Evolutionary conservation across 2,113 vertebrate genomes (phyloP).

Genomic region (Aphyosemion australe): DNA sequence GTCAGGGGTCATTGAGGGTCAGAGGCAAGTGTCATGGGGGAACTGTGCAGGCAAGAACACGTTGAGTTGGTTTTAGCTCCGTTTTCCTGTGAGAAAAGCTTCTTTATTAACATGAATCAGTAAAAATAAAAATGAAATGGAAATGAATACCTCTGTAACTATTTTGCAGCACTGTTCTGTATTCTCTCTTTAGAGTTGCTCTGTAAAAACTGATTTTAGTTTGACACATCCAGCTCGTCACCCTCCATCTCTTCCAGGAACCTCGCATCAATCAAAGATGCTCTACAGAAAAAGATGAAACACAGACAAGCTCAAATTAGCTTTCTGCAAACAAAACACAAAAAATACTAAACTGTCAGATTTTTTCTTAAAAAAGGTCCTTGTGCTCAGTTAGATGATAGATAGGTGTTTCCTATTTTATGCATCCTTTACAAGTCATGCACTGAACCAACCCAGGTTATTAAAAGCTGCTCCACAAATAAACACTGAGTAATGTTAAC

Average conservation of each 20-base stretch:
- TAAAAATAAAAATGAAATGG: too few relatives aligned
- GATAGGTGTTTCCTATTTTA: too few relatives aligned
- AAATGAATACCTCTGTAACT: too few relatives aligned
- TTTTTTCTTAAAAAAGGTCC: background rate
- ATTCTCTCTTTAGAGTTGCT: too few relatives aligned
- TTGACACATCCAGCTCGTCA: too few relatives aligned
- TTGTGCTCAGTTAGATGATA: background rate
- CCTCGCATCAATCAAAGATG: too few relatives aligned
- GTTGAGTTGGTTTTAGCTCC: background rate
- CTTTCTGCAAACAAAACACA: background rate
- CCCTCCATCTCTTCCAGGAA: too few relatives aligned
- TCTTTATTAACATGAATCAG: too few relatives aligned
- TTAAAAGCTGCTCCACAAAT: background rate
- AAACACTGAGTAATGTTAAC: background rate
- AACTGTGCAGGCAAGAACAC: background rate
- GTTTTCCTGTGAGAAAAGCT: background rate
- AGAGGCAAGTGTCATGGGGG: slow-evolving; percentile 21
- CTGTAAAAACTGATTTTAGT: too few relatives aligned
- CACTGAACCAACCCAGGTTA: background rate
- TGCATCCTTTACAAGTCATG: background rate
- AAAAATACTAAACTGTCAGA: background rate
- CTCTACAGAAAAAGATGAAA: too few relatives aligned
- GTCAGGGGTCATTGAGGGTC: slow-evolving; percentile 23
- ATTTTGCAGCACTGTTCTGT: too few relatives aligned
- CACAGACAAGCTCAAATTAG: background rate